Evolutionary conservation across 2,888 invertebrate genomes (phyloP), one percentile per base, ranked within the genome.

Genomic region (Oscheius sp.): DNA sequence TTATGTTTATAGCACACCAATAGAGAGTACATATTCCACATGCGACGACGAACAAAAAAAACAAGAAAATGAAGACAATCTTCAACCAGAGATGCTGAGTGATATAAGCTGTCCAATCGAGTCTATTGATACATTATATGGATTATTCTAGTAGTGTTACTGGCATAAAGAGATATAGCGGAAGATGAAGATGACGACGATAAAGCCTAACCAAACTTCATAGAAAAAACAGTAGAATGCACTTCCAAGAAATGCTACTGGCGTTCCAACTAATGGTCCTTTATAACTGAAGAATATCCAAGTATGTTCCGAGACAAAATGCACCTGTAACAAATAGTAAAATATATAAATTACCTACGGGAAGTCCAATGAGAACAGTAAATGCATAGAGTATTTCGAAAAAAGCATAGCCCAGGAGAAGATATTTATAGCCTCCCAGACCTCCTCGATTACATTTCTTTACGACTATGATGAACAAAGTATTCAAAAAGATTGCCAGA

Each of bases 271-370:
- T 17, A 59, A 26, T 17, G 59, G 59, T 22, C 59, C 59, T 5
- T 44, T 41, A 20, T n/a, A 59, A n/a, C 59, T 59, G 44, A 59
- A 59, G 44, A 59, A 59, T 8, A 59, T 59, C 59, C 59, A 59
- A 3, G 59, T 59, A n/a, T 44, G 24, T 30, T 59, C 59, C 44
- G 28, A 59, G 26, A 59, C 59, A 41, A 59, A 26, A 30, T 59
- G 59, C 1, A 59, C 41, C 59, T 59, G n/a, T n/a, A n/a, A n/a
- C n/a, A n/a, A n/a, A n/a, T n/a, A n/a, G n/a, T n/a, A 41, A 59
- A 57, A 30, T 20, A 20, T 5, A 4, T 32, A 33, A 20, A 17
- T 54, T 20, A 59, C 44, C 44, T 41, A 59, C 59, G 6, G 59
- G 59, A 20, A 59, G 24, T 26, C 59, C 59, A 28, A 44, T 20